Evolutionary conservation across 2,113 vertebrate genomes (phyloP).

Genomic region (Phalacrocorax aristotelis): DNA sequence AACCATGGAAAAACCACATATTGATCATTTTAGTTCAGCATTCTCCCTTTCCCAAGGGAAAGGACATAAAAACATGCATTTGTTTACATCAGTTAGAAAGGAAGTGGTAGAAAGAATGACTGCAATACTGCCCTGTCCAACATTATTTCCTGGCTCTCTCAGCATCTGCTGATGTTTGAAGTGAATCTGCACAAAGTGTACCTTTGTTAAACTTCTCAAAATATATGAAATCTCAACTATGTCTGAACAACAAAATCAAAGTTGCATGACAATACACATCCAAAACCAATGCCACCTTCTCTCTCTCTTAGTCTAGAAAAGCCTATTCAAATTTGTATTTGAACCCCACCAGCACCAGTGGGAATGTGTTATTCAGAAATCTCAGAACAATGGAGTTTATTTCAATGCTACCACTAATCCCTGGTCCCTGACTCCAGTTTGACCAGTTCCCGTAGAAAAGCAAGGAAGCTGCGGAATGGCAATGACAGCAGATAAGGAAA

Average conservation of each 20-base stretch:
- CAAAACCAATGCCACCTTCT: background rate
- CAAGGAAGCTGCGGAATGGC: background rate
- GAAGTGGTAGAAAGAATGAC: conserved; percentile 29
- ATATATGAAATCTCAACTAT: background rate
- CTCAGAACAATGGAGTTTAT: background rate
- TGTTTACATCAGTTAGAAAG: conserved; percentile 17
- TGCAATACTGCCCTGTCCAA: background rate
- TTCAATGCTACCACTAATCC: background rate
- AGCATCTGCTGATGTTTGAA: background rate
- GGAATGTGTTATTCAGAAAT: background rate
- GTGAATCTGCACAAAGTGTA: background rate
- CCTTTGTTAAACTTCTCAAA: background rate
- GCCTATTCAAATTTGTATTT: background rate
- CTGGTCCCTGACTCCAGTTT: background rate
- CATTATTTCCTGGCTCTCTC: background rate
- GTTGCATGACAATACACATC: background rate
- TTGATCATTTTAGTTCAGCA: background rate
- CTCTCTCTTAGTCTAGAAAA: background rate
- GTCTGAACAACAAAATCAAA: background rate
- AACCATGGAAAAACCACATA: background rate
- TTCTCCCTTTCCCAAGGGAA: conserved; percentile 37
- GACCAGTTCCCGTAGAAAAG: background rate
- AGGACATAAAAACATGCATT: background rate
- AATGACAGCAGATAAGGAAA: background rate
- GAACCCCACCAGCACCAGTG: background rate